phyloP scores from a whole-genome alignment of 2,888 invertebrate species.

The Apeira syringaria region DNA sequence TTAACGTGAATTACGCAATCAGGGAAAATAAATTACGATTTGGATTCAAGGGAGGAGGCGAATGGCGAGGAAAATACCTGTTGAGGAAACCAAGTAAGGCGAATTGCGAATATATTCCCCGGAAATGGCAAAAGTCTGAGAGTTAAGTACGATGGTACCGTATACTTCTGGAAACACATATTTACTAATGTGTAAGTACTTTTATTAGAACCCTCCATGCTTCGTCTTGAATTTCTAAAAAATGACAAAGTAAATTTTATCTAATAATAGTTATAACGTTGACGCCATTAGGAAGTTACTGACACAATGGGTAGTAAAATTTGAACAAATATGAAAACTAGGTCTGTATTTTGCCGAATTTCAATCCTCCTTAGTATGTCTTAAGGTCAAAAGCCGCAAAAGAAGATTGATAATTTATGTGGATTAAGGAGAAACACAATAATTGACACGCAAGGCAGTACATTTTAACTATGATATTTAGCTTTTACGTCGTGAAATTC shows the following conservation, averaged over 20 bases:
- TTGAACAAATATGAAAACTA: no score
- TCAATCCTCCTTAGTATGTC: no score
- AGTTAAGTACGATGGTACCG: conserved; percentile 32
- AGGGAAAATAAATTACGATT: conserved; percentile 65
- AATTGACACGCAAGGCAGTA: conserved; percentile 64
- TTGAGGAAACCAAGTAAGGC: conserved; percentile 21
- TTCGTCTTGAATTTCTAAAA: no score
- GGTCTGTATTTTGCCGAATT: no score
- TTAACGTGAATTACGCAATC: conserved; percentile 67
- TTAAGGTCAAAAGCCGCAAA: no score
- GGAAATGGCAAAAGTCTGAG: neutral
- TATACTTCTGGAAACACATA: no score
- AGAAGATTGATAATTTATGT: conserved; percentile 32
- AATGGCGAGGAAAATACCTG: conserved; percentile 34
- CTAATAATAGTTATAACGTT: no score
- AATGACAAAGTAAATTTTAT: no score
- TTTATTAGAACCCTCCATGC: no score
- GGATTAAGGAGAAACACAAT: conserved; percentile 55
- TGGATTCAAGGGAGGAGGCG: conserved; percentile 41
- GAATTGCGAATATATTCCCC: conserved; percentile 1
- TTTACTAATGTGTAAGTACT: no score
- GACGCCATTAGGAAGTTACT: no score
- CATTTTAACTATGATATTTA: conserved; percentile 48
- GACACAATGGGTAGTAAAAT: no score
- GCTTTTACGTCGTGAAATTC: conserved; percentile 45